Conservation (phyloP, 2,888 invertebrate species). For the Xestia rhomboidea region DNA sequence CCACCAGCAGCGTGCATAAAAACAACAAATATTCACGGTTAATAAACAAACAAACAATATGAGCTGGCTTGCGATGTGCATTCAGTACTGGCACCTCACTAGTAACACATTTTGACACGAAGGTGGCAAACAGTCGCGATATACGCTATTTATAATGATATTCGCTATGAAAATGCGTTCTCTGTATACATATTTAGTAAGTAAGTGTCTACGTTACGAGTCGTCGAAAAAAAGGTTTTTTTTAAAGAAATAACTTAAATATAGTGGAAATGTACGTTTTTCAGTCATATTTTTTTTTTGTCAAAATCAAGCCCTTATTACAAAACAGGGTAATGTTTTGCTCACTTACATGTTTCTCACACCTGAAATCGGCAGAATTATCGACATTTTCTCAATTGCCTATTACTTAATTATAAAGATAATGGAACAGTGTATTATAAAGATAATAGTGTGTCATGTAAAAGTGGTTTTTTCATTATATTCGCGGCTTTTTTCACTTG, state of each 20-base stretch:
- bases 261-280: background rate
- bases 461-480: background rate
- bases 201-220: constrained; percentile 72
- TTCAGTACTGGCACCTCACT: background rate
- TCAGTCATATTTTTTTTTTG: background rate
- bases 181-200: constrained; percentile 61
- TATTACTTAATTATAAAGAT: background rate
- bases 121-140: constrained; percentile 59
- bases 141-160: constrained; percentile 3
- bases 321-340: background rate
- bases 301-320: background rate
- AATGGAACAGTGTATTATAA: background rate
- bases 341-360: background rate
- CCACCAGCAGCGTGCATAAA: constrained; percentile 6
- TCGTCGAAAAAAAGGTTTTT: constrained; percentile 31
- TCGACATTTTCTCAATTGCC: background rate
- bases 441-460: background rate
- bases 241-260: background rate
- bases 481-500: background rate
- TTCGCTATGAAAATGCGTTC: constrained; percentile 53
- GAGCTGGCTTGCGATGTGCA: constrained; percentile 30
- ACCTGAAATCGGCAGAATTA: background rate
- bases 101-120: constrained; percentile 66
- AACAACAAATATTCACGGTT: constrained; percentile 50
- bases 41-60: constrained; percentile 64